A percentile compares a stretch with the other conserved stretches of the same genome.
phyloP scores from a whole-genome alignment of 2,113 vertebrate genomes.

The Bettongia penicillata region DNA sequence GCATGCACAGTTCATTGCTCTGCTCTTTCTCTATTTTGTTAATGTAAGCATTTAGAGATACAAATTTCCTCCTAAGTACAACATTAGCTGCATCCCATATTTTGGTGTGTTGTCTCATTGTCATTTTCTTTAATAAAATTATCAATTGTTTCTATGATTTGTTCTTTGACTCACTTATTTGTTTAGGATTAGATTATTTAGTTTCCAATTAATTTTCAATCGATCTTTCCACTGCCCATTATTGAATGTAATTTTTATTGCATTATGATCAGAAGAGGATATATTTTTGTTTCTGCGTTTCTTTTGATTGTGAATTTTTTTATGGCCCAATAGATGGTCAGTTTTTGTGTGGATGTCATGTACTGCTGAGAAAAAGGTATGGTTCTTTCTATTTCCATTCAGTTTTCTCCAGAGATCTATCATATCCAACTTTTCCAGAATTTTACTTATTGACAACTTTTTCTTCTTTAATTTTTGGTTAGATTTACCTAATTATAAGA shows the following conservation, averaged over 20 bases:
- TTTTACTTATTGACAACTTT: no score
- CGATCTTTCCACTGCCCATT: background rate
- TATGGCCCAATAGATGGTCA: no score
- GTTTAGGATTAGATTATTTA: background rate
- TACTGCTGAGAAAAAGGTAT: no score
- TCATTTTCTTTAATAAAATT: background rate
- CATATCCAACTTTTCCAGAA: no score
- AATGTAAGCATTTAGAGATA: background rate
- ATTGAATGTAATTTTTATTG: background rate
- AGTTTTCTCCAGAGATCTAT: no score
- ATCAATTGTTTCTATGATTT: background rate
- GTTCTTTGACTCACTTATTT: background rate
- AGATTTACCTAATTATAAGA: no score
- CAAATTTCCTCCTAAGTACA: background rate
- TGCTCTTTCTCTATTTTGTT: background rate
- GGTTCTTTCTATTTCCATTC: no score
- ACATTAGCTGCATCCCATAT: background rate
- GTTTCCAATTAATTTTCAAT: background rate
- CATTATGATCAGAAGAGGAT: background rate
- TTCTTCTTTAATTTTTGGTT: no score
- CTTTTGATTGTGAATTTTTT: background rate
- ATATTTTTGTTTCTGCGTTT: background rate
- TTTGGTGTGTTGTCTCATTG: background rate
- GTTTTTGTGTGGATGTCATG: no score
- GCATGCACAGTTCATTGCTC: background rate